Conservation (phyloP, 2,888 invertebrate species). For the Sympetrum striolatum region DNA sequence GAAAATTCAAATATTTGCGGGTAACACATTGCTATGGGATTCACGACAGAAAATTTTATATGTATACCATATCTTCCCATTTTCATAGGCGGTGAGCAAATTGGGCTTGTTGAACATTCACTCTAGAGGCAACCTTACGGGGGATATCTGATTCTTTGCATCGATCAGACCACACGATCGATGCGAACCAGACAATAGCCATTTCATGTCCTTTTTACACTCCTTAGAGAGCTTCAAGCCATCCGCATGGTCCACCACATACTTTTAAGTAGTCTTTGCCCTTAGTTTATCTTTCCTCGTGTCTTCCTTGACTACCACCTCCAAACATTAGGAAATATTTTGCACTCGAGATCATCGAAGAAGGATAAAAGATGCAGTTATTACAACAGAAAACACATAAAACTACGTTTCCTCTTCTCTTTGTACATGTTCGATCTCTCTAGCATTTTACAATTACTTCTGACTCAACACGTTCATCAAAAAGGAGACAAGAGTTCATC, state of each 20-base stretch:
- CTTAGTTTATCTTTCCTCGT: background rate
- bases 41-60: background rate
- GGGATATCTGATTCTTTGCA: background rate
- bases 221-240: background rate
- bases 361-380: slow-evolving; percentile 1
- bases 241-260: background rate
- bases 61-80: background rate
- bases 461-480: background rate
- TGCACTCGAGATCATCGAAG: slow-evolving; percentile 26
- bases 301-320: background rate
- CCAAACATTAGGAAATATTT: background rate
- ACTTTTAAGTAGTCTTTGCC: background rate
- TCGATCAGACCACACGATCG: background rate
- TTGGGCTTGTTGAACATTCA: background rate
- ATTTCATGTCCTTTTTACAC: background rate
- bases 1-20: background rate
- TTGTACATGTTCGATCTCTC: slow-evolving; percentile 14
- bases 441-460: background rate
- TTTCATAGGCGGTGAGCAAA: slow-evolving; percentile 7
- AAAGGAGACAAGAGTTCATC: background rate
- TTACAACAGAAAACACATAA: slow-evolving; percentile 9
- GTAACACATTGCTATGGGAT: background rate
- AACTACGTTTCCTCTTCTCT: slow-evolving; percentile 5
- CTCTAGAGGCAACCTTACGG: background rate
- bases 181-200: background rate